Conservation (phyloP, 2,113 vertebrate genomes). For the Malaclemys terrapin region DNA sequence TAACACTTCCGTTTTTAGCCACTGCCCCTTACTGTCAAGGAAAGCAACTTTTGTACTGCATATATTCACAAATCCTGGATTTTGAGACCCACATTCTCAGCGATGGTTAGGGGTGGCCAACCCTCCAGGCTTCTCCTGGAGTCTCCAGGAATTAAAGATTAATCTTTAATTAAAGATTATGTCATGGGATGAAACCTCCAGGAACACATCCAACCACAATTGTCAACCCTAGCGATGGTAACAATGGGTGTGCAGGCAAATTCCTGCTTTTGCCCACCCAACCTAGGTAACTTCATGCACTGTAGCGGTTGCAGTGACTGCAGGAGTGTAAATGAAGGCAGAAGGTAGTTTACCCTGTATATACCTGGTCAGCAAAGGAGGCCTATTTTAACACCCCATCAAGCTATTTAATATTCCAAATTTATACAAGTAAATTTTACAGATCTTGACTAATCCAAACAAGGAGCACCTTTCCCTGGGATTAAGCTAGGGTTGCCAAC, state of each 20-base stretch:
- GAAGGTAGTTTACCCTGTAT: constrained; percentile 34
- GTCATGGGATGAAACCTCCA: no score
- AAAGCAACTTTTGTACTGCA: constrained; percentile 3
- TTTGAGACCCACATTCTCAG: constrained; percentile 25
- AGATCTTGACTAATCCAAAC: constrained; percentile 14
- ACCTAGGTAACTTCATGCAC: background rate
- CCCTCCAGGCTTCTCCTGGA: no score
- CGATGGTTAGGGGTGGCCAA: no score
- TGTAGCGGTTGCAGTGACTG: background rate
- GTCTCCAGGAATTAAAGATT: no score
- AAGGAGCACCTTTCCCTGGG: constrained; percentile 48
- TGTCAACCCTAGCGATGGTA: background rate
- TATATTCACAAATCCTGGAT: constrained; percentile 34
- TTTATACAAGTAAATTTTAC: background rate
- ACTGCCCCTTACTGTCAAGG: constrained; percentile 33
- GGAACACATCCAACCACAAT: no score
- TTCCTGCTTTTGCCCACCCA: constrained; percentile 50
- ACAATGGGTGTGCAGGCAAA: constrained; percentile 34
- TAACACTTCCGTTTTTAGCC: constrained; percentile 23
- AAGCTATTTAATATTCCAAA: constrained; percentile 29
- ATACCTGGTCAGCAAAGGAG: constrained; percentile 50
- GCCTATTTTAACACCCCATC: constrained; percentile 50
- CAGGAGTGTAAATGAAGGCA: constrained; percentile 40
- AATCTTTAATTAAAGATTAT: no score
- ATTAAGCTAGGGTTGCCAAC: background rate